Evolutionary conservation across 2,888 invertebrate species (phyloP).

Genomic region (Rutpela maculata): DNA sequence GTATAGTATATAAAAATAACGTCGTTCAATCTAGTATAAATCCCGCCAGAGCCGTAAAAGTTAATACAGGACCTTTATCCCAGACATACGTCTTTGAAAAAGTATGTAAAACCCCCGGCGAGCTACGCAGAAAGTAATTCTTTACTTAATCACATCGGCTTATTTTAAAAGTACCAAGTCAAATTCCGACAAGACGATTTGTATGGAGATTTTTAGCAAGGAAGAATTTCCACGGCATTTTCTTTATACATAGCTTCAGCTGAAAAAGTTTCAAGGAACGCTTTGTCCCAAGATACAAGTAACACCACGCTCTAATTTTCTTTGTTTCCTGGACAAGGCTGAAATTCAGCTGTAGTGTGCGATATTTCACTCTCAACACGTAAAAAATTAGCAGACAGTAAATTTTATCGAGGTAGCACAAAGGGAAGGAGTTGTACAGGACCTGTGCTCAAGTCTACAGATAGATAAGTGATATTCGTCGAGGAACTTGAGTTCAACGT

Average conservation of each 20-base stretch:
- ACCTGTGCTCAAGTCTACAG: too few species aligned
- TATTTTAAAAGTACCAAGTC: slow-evolving; percentile 62
- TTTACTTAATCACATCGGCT: slow-evolving; percentile 56
- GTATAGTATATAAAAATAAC: slow-evolving; percentile 27
- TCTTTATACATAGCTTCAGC: slow-evolving; percentile 61
- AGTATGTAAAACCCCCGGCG: slow-evolving; percentile 18
- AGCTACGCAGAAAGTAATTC: slow-evolving; percentile 44
- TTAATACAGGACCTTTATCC: slow-evolving; percentile 28
- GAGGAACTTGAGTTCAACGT: too few species aligned
- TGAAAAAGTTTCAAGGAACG: slow-evolving; percentile 42
- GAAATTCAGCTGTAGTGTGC: slow-evolving; percentile 18
- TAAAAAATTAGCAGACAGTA: too few species aligned
- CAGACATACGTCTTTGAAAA: slow-evolving; percentile 33
- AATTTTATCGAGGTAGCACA: too few species aligned
- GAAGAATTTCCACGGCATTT: slow-evolving; percentile 62
- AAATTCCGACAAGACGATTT: slow-evolving; percentile 67
- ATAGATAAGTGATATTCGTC: too few species aligned
- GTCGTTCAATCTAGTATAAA: slow-evolving; percentile 33
- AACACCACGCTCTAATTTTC: slow-evolving; percentile 34
- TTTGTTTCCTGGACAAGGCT: slow-evolving; percentile 12
- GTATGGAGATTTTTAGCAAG: slow-evolving; percentile 66
- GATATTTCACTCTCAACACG: not conserved
- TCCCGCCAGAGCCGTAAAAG: slow-evolving; percentile 23
- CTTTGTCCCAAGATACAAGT: slow-evolving; percentile 42
- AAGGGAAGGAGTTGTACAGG: too few species aligned